Conservation (phyloP, 2,113 vertebrate species). For the Microcebus ravelobensis region DNA sequence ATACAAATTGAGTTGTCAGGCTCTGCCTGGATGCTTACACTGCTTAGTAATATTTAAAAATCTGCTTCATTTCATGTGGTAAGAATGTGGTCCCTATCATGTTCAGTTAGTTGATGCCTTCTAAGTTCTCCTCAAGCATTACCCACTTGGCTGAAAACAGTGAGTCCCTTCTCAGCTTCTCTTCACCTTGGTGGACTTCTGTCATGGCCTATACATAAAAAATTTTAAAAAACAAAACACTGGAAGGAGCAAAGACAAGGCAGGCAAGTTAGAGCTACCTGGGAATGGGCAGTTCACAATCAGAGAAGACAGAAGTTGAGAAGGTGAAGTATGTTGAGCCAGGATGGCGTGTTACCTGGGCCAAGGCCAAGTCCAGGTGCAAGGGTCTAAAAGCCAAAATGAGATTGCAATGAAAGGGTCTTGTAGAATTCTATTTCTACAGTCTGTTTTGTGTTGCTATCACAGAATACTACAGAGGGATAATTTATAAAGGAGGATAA, state of each 20-base stretch:
- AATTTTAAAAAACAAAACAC: not conserved
- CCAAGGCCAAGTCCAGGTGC: not conserved
- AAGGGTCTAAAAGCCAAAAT: not conserved
- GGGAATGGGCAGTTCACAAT: not conserved
- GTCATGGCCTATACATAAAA: not conserved
- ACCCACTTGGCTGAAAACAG: not conserved
- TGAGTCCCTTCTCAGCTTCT: not conserved
- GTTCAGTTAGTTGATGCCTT: not conserved
- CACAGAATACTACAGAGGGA: not conserved
- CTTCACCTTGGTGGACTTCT: not conserved
- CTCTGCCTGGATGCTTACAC: not conserved
- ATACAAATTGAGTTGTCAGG: not conserved
- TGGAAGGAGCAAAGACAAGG: not conserved
- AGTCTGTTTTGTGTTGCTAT: not conserved
- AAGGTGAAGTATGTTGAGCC: not conserved
- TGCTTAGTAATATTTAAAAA: conserved; percentile 37
- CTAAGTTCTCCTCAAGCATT: not conserved
- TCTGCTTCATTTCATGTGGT: not conserved
- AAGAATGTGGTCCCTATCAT: not conserved
- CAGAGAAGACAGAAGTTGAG: not conserved
- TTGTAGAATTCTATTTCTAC: not conserved
- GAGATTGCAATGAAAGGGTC: not conserved
- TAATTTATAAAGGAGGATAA: not conserved
- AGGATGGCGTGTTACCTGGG: not conserved
- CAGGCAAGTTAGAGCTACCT: not conserved